These are phyloP conservation scores for Formica selysi DNA, from an alignment of 1,140 invertebrate genomes.

Conservation along the genomic window DNA sequence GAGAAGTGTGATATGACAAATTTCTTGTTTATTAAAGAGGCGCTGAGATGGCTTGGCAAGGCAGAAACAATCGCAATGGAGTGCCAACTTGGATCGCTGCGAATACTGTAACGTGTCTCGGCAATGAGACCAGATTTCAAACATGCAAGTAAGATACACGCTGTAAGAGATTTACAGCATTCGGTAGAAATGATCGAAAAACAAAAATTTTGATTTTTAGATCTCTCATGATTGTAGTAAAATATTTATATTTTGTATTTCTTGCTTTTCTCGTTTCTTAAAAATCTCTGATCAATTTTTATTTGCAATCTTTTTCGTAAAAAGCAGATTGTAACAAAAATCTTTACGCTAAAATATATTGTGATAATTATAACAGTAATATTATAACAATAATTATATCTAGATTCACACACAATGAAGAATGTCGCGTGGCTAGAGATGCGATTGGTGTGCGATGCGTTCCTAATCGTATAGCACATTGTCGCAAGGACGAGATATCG, in stretches of 20 bases:
- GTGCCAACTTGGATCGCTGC: conserved; percentile 82
- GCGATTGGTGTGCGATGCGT: conserved; percentile 85
- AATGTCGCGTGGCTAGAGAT: conserved; percentile 82
- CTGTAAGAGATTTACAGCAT: neutral
- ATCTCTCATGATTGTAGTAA: neutral
- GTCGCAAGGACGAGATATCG: conserved; percentile 84
- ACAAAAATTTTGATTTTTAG: neutral
- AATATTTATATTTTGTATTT: neutral
- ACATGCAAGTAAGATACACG: conserved; percentile 82
- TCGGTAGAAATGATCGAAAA: neutral
- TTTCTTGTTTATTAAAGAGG: conserved; percentile 82
- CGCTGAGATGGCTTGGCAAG: conserved; percentile 87
- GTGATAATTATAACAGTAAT: conserved; percentile 19
- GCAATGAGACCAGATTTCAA: conserved; percentile 86
- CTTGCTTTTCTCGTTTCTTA: neutral
- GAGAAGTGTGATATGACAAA: conserved; percentile 4
- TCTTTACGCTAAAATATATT: neutral
- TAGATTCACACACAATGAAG: conserved; percentile 79
- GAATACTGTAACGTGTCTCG: conserved; percentile 84
- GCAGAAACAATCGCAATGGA: conserved; percentile 77
- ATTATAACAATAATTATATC: conserved; percentile 11
- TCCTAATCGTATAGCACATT: conserved; percentile 85
- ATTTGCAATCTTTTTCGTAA: neutral
- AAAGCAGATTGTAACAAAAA: neutral
- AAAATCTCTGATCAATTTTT: neutral